Conservation (phyloP, 2,113 vertebrate species). For the Malurus alboscapulatus region DNA sequence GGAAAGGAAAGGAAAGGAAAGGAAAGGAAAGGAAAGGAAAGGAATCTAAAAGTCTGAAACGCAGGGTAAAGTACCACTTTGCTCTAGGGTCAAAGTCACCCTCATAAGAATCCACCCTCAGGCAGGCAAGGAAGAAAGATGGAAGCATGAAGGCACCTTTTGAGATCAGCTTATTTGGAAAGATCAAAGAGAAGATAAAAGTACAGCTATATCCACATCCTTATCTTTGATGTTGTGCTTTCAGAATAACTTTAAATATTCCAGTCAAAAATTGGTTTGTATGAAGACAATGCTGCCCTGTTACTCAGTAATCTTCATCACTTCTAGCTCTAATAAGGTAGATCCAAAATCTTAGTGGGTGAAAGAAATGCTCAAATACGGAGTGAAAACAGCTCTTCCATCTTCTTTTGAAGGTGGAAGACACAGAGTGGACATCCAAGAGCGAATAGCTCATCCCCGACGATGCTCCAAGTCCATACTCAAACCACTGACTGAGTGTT, state of each 20-base stretch:
- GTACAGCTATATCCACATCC: not conserved
- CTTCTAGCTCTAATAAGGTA: not conserved
- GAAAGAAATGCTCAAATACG: not conserved
- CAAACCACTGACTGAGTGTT: not conserved
- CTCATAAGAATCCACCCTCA: not conserved
- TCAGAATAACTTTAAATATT: not conserved
- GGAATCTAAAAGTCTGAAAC: not conserved
- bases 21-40: not conserved
- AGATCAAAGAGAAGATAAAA: not conserved
- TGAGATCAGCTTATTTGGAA: not conserved
- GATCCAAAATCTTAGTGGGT: not conserved
- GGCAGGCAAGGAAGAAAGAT: not conserved
- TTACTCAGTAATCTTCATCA: not conserved
- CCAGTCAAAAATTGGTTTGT: not conserved
- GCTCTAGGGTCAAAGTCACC: not conserved
- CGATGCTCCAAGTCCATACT: not conserved
- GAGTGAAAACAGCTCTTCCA: not conserved
- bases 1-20: no score
- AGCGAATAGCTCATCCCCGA: fast-evolving
- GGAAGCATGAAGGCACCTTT: not conserved
- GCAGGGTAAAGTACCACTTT: not conserved
- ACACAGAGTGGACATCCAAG: not conserved
- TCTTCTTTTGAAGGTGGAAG: not conserved
- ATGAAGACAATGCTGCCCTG: not conserved
- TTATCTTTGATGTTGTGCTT: not conserved